These are phyloP conservation scores for Cirrhinus mrigala DNA, from an alignment of 2,797 vertebrate species.

Conservation along the genomic window DNA sequence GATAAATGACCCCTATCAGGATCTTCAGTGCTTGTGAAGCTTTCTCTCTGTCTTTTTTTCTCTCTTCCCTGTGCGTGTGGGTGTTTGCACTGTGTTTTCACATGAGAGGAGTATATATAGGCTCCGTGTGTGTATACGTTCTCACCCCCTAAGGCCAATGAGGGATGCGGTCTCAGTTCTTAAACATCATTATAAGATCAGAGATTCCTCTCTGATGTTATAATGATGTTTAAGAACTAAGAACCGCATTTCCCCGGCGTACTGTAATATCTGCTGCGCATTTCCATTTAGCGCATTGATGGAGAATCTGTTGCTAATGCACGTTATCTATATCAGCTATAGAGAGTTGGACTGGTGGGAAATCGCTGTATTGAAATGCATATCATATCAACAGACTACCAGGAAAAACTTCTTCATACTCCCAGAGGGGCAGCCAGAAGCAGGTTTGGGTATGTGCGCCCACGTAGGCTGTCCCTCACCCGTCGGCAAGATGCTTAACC, in stretches of 20 bases:
- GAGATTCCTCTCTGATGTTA: constrained; percentile 20
- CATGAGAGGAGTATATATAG: constrained; percentile 30
- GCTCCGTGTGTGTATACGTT: constrained; percentile 15
- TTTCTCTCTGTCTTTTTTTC: constrained; percentile 21
- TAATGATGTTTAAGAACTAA: constrained; percentile 30
- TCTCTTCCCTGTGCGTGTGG: not conserved
- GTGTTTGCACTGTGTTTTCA: constrained; percentile 34
- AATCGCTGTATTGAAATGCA: constrained; percentile 26
- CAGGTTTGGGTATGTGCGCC: constrained; percentile 29
- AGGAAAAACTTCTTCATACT: constrained; percentile 2
- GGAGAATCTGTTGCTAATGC: constrained; percentile 6
- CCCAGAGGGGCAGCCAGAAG: constrained; percentile 10
- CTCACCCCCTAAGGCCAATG: constrained; percentile 27
- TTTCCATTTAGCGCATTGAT: constrained; percentile 40
- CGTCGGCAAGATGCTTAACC: constrained; percentile 30
- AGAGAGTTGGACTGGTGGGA: not conserved
- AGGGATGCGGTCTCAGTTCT: constrained; percentile 3
- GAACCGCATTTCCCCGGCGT: not conserved
- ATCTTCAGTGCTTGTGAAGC: constrained; percentile 40
- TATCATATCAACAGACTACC: constrained; percentile 23
- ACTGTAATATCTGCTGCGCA: constrained; percentile 6
- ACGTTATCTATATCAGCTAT: constrained; percentile 23
- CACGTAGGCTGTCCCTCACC: constrained; percentile 24
- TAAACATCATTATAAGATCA: constrained; percentile 33
- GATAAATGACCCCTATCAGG: constrained; percentile 54